These are phyloP conservation scores for Perognathus longimembris DNA, from an alignment of 2,113 vertebrate species.

Conservation along the genomic window DNA sequence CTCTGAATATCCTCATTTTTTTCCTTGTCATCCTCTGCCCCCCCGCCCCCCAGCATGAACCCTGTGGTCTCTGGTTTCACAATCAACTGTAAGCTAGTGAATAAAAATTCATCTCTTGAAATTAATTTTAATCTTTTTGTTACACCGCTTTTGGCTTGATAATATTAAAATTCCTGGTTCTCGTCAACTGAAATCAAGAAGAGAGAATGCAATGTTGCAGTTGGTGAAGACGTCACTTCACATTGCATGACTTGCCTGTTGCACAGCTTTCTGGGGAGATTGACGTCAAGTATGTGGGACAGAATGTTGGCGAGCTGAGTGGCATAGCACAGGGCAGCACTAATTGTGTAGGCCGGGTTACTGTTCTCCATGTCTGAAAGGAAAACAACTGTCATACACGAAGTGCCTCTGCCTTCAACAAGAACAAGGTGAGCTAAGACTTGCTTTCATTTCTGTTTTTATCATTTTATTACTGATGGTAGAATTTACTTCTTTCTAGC, in stretches of 20 bases:
- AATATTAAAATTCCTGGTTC: conserved; percentile 27
- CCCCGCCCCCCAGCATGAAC: not conserved
- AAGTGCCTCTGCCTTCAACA: not conserved
- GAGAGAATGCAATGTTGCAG: not conserved
- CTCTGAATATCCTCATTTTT: not conserved
- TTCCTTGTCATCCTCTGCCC: not conserved
- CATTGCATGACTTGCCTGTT: conserved; percentile 91
- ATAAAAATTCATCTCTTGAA: not conserved
- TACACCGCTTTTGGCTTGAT: not conserved
- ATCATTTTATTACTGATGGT: not conserved
- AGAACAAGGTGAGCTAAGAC: not conserved
- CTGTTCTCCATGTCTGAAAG: conserved; percentile 94
- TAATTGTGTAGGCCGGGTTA: conserved; percentile 97
- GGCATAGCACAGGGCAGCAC: conserved; percentile 96
- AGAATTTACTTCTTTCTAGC: not conserved
- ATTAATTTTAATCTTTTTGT: not conserved
- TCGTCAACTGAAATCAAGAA: not conserved
- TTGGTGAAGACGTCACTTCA: too few relatives aligned
- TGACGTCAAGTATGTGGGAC: conserved; percentile 96
- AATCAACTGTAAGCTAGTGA: not conserved
- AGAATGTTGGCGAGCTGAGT: conserved; percentile 96
- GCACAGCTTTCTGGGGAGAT: conserved; percentile 97
- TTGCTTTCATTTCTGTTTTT: not conserved
- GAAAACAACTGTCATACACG: not conserved
- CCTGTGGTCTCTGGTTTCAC: not conserved